Evolutionary conservation across 2,113 vertebrate genomes (phyloP).

Genomic region (Falcunculus frontatus): DNA sequence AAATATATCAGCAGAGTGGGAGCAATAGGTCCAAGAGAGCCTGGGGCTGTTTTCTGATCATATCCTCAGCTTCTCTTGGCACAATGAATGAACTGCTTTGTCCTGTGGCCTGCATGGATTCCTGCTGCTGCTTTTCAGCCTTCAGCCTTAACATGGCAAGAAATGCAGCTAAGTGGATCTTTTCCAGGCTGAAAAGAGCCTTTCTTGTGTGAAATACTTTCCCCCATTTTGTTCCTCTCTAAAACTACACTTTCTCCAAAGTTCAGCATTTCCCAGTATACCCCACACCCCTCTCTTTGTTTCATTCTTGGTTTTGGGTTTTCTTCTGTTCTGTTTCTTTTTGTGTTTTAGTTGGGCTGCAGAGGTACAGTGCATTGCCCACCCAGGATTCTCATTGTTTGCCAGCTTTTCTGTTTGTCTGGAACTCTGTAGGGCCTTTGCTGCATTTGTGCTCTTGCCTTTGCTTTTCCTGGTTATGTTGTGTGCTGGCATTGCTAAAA

Average conservation of each 20-base stretch:
- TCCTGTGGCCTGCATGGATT: slow-evolving; percentile 20
- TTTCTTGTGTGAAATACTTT: slow-evolving; percentile 14
- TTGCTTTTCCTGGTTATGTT: neutral
- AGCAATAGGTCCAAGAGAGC: slow-evolving; percentile 1
- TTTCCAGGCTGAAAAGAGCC: slow-evolving; percentile 22
- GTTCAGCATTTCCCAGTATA: neutral
- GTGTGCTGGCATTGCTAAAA: neutral
- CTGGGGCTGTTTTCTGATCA: neutral
- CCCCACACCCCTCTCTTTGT: neutral
- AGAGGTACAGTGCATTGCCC: neutral
- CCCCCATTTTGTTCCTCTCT: neutral
- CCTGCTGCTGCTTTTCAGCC: slow-evolving; percentile 6
- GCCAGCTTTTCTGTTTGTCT: neutral
- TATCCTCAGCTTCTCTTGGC: slow-evolving; percentile 26
- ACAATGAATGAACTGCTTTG: slow-evolving; percentile 38
- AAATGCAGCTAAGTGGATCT: slow-evolving; percentile 13
- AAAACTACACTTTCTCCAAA: neutral
- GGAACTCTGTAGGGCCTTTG: neutral
- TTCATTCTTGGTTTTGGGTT: neutral
- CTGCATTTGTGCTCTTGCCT: neutral
- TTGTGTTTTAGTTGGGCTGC: neutral
- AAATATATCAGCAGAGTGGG: slow-evolving; percentile 14
- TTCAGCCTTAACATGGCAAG: slow-evolving; percentile 12
- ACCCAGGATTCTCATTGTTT: neutral
- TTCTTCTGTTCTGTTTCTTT: neutral